phyloP scores from a whole-genome alignment of 2,113 vertebrate species.

The Malurus elegans region DNA sequence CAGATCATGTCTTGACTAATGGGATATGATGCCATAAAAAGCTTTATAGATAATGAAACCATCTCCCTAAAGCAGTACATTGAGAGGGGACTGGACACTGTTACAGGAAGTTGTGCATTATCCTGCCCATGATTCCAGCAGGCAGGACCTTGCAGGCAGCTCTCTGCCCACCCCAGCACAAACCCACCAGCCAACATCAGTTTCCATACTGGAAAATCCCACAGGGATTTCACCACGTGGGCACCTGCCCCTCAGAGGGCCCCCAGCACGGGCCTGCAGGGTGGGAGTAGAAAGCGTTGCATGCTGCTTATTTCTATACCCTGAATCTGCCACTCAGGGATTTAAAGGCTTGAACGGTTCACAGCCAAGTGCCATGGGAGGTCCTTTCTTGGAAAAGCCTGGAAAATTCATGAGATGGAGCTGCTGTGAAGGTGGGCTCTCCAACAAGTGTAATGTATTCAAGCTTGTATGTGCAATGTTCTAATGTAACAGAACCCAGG shows the following conservation, averaged over 20 bases:
- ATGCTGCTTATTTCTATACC: background rate
- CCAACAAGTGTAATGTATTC: background rate
- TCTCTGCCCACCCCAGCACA: background rate
- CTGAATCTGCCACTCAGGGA: rapidly evolving
- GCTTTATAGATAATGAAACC: constrained; percentile 37
- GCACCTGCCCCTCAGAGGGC: background rate
- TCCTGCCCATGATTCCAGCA: background rate
- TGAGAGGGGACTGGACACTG: background rate
- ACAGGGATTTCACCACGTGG: background rate
- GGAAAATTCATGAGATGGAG: background rate
- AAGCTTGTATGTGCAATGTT: background rate
- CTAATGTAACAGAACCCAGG: background rate
- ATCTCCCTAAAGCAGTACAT: background rate
- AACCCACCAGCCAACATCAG: background rate
- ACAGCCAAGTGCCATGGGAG: background rate
- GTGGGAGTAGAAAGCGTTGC: background rate
- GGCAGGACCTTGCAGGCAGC: background rate
- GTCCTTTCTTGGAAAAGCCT: background rate
- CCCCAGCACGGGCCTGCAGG: background rate
- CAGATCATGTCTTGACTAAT: background rate
- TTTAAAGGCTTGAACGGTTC: background rate
- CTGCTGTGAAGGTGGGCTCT: background rate
- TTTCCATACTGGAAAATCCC: background rate
- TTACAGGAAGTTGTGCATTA: background rate
- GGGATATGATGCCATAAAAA: constrained; percentile 6